These are phyloP conservation scores for Eclectus roratus DNA, from an alignment of 2,113 vertebrate species.

Conservation along the genomic window DNA sequence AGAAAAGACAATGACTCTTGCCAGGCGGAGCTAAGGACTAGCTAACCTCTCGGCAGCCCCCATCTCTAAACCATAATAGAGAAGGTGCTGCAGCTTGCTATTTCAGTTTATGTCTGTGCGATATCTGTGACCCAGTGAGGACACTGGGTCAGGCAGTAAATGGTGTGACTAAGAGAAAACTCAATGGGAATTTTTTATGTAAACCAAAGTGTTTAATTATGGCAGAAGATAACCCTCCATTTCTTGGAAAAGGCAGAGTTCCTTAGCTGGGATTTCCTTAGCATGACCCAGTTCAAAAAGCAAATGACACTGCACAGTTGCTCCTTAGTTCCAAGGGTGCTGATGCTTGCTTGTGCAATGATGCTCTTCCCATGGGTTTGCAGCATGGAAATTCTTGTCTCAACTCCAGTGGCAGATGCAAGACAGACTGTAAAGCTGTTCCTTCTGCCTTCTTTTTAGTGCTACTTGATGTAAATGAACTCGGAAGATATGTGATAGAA, in stretches of 20 bases:
- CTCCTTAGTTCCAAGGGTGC: background rate
- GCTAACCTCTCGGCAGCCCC: background rate
- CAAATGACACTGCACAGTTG: background rate
- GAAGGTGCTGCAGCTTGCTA: background rate
- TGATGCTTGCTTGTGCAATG: background rate
- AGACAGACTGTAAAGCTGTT: background rate
- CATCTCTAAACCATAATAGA: background rate
- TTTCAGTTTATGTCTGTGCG: background rate
- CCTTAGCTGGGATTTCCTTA: background rate
- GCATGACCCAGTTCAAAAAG: background rate
- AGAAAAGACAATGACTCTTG: background rate
- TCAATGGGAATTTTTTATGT: background rate
- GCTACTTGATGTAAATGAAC: background rate
- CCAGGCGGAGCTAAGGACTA: background rate
- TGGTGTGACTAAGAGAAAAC: background rate
- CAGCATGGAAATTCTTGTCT: background rate
- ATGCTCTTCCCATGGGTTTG: background rate
- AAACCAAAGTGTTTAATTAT: background rate
- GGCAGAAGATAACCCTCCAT: background rate
- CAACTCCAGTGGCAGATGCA: background rate
- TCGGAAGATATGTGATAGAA: background rate
- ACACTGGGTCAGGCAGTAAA: background rate
- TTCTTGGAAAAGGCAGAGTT: constrained; percentile 21
- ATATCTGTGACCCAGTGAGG: too few relatives aligned
- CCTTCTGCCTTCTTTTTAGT: background rate